Percentiles rank a stretch among this genome's conserved stretches.
Conservation (phyloP, 2,113 vertebrate genomes). For the Poeciliopsis occidentalis region DNA sequence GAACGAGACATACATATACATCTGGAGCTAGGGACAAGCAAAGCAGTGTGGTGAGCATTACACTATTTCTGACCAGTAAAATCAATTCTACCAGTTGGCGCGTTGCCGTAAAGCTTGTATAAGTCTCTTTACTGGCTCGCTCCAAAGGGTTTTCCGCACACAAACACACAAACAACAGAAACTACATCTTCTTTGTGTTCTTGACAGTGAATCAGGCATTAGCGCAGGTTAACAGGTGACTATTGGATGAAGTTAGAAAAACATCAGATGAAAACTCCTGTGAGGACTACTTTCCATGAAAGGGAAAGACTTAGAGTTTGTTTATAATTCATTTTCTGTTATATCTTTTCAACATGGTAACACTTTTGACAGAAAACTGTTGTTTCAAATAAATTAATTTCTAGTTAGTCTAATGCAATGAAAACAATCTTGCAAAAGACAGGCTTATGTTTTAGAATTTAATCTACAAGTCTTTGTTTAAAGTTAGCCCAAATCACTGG, state of each 20-base stretch:
- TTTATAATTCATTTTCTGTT: no score
- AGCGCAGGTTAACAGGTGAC: neutral
- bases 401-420: no score
- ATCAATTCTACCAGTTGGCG: conserved; percentile 33
- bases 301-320: neutral
- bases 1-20: conserved; percentile 22
- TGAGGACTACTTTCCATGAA: neutral
- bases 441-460: no score
- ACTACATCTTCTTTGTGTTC: neutral
- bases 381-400: no score
- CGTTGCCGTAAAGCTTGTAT: conserved; percentile 35
- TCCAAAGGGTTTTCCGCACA: conserved; percentile 9
- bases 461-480: no score
- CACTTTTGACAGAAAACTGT: no score
- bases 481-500: no score
- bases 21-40: conserved; percentile 7
- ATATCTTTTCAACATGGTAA: no score
- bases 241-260: neutral
- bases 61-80: conserved; percentile 12
- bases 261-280: neutral
- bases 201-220: neutral
- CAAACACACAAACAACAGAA: neutral
- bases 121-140: conserved; percentile 33
- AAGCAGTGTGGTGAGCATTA: conserved; percentile 14
- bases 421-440: no score